Percentiles rank a stretch among this genome's conserved stretches.
These are phyloP conservation scores for Sarcophilus harrisii DNA, from an alignment of 2,797 vertebrate species.

Conservation along the genomic window DNA sequence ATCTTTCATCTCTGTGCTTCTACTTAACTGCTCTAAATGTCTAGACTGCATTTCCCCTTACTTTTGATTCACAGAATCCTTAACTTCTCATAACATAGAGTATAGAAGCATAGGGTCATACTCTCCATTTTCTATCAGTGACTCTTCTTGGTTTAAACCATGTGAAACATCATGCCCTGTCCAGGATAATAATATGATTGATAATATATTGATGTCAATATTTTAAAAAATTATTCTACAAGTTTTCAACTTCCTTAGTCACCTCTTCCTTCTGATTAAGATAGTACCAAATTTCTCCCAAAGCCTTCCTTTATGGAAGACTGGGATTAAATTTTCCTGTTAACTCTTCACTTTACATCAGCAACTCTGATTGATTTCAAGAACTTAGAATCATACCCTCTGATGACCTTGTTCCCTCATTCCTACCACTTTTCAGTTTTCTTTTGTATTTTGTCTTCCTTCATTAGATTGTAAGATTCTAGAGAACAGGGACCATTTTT, in stretches of 20 bases:
- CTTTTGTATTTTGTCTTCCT: not conserved
- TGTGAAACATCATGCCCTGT: not conserved
- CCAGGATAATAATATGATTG: not conserved
- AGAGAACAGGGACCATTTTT: not conserved
- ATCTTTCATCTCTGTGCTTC: not conserved
- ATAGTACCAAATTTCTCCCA: not conserved
- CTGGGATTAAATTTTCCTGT: not conserved
- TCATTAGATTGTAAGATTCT: not conserved
- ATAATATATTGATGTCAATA: too few species aligned
- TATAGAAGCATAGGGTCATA: not conserved
- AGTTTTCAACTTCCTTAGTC: not conserved
- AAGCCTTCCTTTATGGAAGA: not conserved
- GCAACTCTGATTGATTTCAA: not conserved
- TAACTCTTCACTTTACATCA: not conserved
- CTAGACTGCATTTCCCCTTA: too few species aligned
- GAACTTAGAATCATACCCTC: not conserved
- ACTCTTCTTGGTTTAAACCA: not conserved
- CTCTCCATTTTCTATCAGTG: not conserved
- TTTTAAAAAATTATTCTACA: not conserved
- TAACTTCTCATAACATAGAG: too few species aligned
- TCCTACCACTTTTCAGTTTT: not conserved
- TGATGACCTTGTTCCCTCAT: not conserved
- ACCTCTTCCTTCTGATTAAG: not conserved
- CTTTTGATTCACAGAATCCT: too few species aligned
- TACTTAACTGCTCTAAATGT: not conserved